These are phyloP conservation scores for Crotophaga sulcirostris DNA, from an alignment of 2,113 vertebrate genomes.

Conservation along the genomic window DNA sequence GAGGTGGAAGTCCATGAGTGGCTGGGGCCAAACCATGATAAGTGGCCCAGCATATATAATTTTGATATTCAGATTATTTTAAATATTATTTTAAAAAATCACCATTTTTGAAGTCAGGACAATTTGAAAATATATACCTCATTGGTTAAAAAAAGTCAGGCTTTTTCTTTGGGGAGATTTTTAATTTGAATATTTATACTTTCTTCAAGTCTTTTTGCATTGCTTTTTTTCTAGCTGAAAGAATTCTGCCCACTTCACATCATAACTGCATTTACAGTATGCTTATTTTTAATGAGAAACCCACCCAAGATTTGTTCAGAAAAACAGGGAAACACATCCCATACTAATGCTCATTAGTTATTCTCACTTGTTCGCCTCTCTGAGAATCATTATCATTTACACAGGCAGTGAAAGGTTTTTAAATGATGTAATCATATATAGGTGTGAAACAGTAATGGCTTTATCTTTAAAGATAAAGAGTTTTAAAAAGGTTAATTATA, in stretches of 20 bases:
- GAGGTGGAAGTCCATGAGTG: too few relatives aligned
- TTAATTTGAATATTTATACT: not conserved
- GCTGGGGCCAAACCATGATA: too few relatives aligned
- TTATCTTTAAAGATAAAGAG: constrained; percentile 40
- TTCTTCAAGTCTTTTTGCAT: not conserved
- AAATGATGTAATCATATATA: constrained; percentile 44
- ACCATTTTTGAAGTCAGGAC: not conserved
- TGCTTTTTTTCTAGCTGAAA: not conserved
- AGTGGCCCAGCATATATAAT: not conserved
- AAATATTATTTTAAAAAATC: too few relatives aligned
- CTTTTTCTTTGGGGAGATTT: not conserved
- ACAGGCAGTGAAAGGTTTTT: constrained; percentile 8
- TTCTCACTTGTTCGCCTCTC: not conserved
- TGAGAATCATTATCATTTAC: constrained; percentile 18
- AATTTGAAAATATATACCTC: not conserved
- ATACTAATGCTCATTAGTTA: not conserved
- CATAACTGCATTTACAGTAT: not conserved
- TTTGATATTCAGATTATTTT: not conserved
- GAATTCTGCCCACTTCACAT: not conserved
- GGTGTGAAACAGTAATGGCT: constrained; percentile 23
- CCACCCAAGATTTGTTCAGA: not conserved
- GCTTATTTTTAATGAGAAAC: not conserved
- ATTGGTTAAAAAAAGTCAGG: not conserved
- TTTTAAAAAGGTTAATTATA: constrained; percentile 56
- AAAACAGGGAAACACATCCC: not conserved